Evolutionary conservation across 1,140 invertebrate species (phyloP).

Genomic region (Trichoplusia ni): DNA sequence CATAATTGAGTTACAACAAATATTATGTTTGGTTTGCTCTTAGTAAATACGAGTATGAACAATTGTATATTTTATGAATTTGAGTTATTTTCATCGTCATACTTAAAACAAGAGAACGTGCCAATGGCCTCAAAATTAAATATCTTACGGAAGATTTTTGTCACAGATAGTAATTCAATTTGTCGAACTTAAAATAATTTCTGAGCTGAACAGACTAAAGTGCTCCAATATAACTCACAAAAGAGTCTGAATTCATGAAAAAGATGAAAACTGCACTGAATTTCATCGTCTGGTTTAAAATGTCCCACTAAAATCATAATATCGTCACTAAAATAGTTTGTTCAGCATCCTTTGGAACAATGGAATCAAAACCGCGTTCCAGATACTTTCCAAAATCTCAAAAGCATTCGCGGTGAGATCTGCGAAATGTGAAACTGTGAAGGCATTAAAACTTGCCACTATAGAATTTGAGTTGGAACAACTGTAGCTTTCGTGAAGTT

Average conservation of each 20-base stretch:
- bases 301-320: slow-evolving; percentile 13
- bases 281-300: not conserved
- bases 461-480: slow-evolving; percentile 40
- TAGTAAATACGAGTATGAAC: not conserved
- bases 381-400: slow-evolving; percentile 31
- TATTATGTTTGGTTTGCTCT: not conserved
- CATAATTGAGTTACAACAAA: not conserved
- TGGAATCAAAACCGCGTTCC: slow-evolving; percentile 1
- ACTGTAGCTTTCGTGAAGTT: slow-evolving; percentile 43
- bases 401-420: slow-evolving; percentile 37
- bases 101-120: too few species aligned
- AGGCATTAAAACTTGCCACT: slow-evolving; percentile 47
- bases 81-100: too few species aligned
- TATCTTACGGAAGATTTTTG: too few species aligned
- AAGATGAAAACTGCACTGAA: not conserved
- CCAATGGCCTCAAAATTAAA: too few species aligned
- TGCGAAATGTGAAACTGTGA: slow-evolving; percentile 35
- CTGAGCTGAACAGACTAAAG: not conserved
- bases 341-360: slow-evolving; percentile 28
- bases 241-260: not conserved
- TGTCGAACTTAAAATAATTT: not conserved
- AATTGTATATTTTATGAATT: too few species aligned
- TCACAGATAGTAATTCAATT: too few species aligned
- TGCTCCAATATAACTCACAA: not conserved
- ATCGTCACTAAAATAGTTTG: slow-evolving; percentile 14